phyloP scores from a whole-genome alignment of 2,888 invertebrate genomes.

The Palloptera scutellata region DNA sequence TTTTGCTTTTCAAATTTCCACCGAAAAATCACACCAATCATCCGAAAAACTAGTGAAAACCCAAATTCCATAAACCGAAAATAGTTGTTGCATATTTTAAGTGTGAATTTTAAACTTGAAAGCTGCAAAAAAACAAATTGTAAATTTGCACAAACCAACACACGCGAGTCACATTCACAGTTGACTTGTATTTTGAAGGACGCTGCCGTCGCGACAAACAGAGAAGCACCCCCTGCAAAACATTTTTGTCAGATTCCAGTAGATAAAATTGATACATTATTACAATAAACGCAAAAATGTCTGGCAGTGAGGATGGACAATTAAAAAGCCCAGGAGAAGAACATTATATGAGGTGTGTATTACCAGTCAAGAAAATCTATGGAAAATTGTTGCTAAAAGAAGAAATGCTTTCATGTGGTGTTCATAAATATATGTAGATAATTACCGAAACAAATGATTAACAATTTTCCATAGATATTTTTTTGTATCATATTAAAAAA shows the following conservation, averaged over 20 bases:
- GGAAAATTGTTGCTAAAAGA: constrained; percentile 48
- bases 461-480: constrained; percentile 45
- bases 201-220: constrained; percentile 8
- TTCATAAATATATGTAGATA: constrained; percentile 22
- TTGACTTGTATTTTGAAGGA: constrained; percentile 22
- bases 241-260: not conserved
- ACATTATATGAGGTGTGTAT: constrained; percentile 66
- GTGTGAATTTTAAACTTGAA: not conserved
- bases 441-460: constrained; percentile 24
- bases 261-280: not conserved
- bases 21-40: constrained; percentile 23
- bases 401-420: constrained; percentile 13
- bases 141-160: constrained; percentile 1
- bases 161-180: not conserved
- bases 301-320: constrained; percentile 82
- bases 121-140: not conserved
- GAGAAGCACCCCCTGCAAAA: constrained; percentile 2
- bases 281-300: constrained; percentile 46
- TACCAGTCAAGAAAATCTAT: constrained; percentile 44
- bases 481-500: constrained; percentile 30
- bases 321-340: constrained; percentile 75
- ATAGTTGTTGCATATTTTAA: not conserved
- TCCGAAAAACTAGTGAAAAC: constrained; percentile 18
- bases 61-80: not conserved
- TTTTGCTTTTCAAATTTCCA: constrained; percentile 25